Base-by-base conservation (phyloP, 2,888 invertebrate genomes). In the Epiblema foenella region DNA sequence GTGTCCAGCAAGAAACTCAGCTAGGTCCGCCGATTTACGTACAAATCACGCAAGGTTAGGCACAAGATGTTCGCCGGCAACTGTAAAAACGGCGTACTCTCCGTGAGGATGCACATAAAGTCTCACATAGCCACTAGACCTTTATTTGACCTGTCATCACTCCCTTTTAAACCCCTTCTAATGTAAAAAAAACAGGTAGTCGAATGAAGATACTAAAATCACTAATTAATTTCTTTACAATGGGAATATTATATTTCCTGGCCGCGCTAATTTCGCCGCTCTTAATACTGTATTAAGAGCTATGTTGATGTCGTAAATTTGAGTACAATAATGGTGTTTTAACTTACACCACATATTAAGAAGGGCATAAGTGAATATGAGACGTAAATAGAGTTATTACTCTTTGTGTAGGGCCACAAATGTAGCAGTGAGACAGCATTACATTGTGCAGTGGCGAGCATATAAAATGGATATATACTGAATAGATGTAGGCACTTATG, bases 141-240 rank as follows among this genome's bases (percentile, higher is more conserved):
- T n/a, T n/a, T n/a, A n/a, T n/a, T n/a, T n/a, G n/a, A n/a, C n/a
- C n/a, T n/a, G n/a, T n/a, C n/a, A n/a, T n/a, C n/a, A n/a, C n/a
- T n/a, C n/a, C n/a, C n/a, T n/a, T n/a, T n/a, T n/a, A n/a, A n/a
- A n/a, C n/a, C n/a, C n/a, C n/a, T n/a, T n/a, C n/a, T n/a, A n/a
- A n/a, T n/a, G n/a, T n/a, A n/a, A n/a, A n/a, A 64, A 63, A 54
- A 64, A 54, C 64, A 64, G 64, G 64, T 64, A 64, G 64, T 64
- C 20, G 52, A 11, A 64, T 64, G 20, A 54, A 64, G 64, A 64
- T 64, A 64, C 64, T 64, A 64, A 64, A 64, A 64, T 64, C 64
- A 54, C 64, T 64, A 54, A 64, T 64, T 64, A 64, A 64, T 64
- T n/a, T 37, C 20, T 52, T 18, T 24, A 64, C 17, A 52, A 52